Evolutionary conservation across 2,113 vertebrate species (phyloP), one percentile per base, ranked within the genome.

Genomic region (Meriones unguiculatus): DNA sequence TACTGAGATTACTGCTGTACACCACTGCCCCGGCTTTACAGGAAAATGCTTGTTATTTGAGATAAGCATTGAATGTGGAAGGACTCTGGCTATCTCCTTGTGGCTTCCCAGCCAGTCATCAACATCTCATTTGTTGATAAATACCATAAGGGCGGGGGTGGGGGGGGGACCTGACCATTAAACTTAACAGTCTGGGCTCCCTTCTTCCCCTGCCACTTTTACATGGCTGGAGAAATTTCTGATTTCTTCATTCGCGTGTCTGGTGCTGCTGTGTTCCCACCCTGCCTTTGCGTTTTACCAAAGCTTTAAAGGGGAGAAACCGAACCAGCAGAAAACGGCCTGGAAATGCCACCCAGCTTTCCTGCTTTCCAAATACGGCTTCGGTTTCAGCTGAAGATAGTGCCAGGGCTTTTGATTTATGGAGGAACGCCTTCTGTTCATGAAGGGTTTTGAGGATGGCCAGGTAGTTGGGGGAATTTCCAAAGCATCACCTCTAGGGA

Each of bases 351-450:
- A 70, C 75, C 95, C 89, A 72, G 0, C 18, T 73, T 85, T 78
- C 77, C 77, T 75, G 25, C 67, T 65, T 96, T 96, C 88, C 91
- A 97, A 86, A 73, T 90, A 65, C 1, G n/a, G 38, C 54, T 95
- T 87, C 90, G 38, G 24, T 88, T 95, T 82, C n/a, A 41, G 50
- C 91, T 96, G 86, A 35, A 95, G 95, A 97, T 94, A 96, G 92
- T 28, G 38, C 62, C 50, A 32, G 91, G 28, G 41, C 62, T 95
- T 97, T 95, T 96, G 86, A 95, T 94, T 91, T 95, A 84, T 72
- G 62, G 81, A 87, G 22, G 72, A 93, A 89, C 91, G 78, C 62
- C 41, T 92, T 97, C 80, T 67, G 0, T 73, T 80, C 6, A 2
- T 25, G 73, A 82, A 73, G 91, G 64, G 64, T 87, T 87, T 94